Conservation (phyloP, 2,797 vertebrate genomes). For the Heterohyrax brucei region DNA sequence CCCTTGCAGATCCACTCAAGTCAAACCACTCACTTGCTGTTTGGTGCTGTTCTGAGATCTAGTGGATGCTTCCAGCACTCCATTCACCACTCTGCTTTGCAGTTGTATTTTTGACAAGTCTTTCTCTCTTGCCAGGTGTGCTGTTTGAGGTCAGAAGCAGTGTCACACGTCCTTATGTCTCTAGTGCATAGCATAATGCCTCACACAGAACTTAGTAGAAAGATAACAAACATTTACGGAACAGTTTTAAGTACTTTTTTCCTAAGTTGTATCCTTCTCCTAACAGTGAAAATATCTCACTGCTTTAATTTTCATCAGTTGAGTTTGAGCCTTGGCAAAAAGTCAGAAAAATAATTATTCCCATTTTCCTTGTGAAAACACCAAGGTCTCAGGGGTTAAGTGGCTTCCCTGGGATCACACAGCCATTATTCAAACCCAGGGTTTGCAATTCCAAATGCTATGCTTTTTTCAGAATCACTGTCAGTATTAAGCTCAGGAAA, state of each 20-base stretch:
- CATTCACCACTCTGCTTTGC: neutral
- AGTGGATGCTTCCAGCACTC: neutral
- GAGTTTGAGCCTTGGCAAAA: conserved; percentile 28
- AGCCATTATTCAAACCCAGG: neutral
- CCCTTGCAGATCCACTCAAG: neutral
- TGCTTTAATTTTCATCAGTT: conserved; percentile 1
- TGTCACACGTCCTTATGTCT: neutral
- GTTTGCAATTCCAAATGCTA: neutral
- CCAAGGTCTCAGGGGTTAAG: neutral
- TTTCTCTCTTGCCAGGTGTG: too few relatives aligned
- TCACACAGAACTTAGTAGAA: neutral
- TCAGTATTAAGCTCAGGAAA: neutral
- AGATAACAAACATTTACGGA: neutral
- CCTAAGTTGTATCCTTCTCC: neutral
- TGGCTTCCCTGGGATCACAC: neutral
- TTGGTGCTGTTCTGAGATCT: neutral
- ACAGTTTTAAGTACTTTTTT: neutral
- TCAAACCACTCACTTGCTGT: neutral
- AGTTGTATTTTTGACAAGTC: neutral
- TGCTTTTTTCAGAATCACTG: neutral
- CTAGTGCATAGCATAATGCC: neutral
- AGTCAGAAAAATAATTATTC: neutral
- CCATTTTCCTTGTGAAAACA: neutral
- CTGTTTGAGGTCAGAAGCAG: neutral
- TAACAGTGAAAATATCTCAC: neutral